These are phyloP conservation scores for Leptodactylus fallax DNA, from an alignment of 2,797 vertebrate species.

Conservation along the genomic window DNA sequence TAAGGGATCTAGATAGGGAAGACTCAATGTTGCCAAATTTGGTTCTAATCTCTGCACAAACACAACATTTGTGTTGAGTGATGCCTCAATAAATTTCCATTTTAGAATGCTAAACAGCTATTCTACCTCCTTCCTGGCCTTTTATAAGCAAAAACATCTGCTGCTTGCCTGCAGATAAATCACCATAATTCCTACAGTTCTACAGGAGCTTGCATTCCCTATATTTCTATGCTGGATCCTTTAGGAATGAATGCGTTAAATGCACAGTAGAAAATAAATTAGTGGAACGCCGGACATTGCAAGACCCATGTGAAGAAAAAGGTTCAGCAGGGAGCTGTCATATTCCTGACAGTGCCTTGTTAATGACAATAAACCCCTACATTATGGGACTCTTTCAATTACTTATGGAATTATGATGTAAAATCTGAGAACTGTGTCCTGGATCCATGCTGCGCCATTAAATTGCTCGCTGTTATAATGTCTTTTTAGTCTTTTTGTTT, in stretches of 20 bases:
- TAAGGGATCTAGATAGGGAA: not conserved
- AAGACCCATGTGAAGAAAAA: conserved; percentile 32
- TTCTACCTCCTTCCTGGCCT: conserved; percentile 27
- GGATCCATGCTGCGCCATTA: not conserved
- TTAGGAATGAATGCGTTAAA: conserved; percentile 5
- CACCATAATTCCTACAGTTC: not conserved
- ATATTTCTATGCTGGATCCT: not conserved
- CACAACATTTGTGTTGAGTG: conserved; percentile 10
- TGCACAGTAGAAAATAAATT: conserved; percentile 18
- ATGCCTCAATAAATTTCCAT: conserved; percentile 20
- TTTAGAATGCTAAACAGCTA: conserved; percentile 33
- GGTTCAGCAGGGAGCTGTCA: conserved; percentile 49
- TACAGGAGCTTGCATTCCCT: conserved; percentile 27
- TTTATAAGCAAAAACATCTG: conserved; percentile 54
- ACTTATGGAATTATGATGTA: conserved; percentile 19
- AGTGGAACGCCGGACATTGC: conserved; percentile 1
- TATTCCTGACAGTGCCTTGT: conserved; percentile 2
- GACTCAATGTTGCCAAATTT: not conserved
- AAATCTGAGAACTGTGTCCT: not conserved
- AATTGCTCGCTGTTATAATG: conserved; percentile 5
- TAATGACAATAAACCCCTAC: conserved; percentile 42
- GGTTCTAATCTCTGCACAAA: conserved; percentile 11
- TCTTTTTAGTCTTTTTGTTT: conserved; percentile 9
- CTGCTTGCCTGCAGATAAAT: conserved; percentile 23
- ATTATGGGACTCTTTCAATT: conserved; percentile 12